Percentiles rank a stretch among this genome's conserved stretches.
phyloP scores from a whole-genome alignment of 2,888 invertebrate genomes.

The Ornithoptera priamus region DNA sequence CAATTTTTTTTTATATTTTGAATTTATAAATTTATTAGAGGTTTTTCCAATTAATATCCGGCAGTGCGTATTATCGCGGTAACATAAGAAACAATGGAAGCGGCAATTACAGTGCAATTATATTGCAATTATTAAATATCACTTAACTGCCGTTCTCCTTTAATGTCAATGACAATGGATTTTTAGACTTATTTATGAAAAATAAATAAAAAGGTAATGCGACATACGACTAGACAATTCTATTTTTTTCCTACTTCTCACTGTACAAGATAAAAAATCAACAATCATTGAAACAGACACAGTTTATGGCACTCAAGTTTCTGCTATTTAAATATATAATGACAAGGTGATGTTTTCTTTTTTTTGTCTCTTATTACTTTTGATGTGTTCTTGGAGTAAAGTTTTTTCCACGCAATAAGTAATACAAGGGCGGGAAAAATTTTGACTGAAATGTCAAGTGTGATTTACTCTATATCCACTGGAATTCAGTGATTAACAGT shows the following conservation, averaged over 20 bases:
- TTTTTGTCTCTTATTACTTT: too few relatives aligned
- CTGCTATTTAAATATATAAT: constrained; percentile 16
- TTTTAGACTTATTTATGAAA: constrained; percentile 9
- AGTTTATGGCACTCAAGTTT: constrained; percentile 26
- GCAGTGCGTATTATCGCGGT: too few relatives aligned
- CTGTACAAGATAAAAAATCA: constrained; percentile 15
- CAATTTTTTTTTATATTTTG: too few relatives aligned
- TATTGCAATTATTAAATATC: constrained; percentile 8
- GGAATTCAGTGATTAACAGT: too few relatives aligned
- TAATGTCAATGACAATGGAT: constrained; percentile 26
- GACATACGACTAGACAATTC: constrained; percentile 26
- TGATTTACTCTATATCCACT: too few relatives aligned
- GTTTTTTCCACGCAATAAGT: too few relatives aligned
- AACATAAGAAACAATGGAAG: not conserved
- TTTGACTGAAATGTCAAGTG: too few relatives aligned
- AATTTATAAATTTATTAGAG: too few relatives aligned
- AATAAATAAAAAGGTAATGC: constrained; percentile 24
- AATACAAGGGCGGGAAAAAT: too few relatives aligned
- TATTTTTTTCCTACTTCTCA: constrained; percentile 9
- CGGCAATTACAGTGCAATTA: constrained; percentile 9
- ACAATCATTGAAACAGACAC: constrained; percentile 8
- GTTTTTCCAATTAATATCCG: too few relatives aligned
- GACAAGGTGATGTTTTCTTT: not conserved
- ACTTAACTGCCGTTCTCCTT: constrained; percentile 1
- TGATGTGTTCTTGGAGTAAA: too few relatives aligned